Base-by-base conservation (phyloP, 2,797 vertebrate species). In the Chromobotia macracanthus region DNA sequence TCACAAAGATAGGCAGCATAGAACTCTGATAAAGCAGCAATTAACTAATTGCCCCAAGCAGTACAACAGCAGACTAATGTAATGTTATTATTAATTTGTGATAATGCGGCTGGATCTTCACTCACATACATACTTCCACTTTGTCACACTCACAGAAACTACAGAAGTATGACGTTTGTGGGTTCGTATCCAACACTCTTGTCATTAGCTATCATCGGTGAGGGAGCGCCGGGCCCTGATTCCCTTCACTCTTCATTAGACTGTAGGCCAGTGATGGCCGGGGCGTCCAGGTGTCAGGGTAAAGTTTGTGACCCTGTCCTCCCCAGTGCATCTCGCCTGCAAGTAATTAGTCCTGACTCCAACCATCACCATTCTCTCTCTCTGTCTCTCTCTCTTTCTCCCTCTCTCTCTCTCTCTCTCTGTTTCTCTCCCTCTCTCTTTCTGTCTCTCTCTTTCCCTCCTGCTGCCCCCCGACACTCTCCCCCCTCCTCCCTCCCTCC, bases 161-260 rank as follows among this genome's bases (percentile, higher is more conserved):
- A 75, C 41, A 72, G 23, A 65, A 72, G 79, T 53, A 56, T 83
- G 78, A 75, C 74, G 81, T 78, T 73, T 73, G 72, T 72, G 80
- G 79, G 68, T 80, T 63, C 18, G 50, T 55, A 64, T 79, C 92
- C 94, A 90, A 94, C 94, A 93, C 93, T 92, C 92, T 92, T 93
- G 92, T 95, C 94, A 94, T 94, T 94, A 94, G 91, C 92, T 91
- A 92, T 95, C 93, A 94, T 94, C 92, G 93, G 90, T 89, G 89
- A 91, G 90, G 91, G 93, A 82, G 93, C 90, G 90, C 89, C 90
- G 91, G 88, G 89, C 90, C 90, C 89, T 35, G 89, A 90, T 91
- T 92, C 92, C 92, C 91, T 94, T 95, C 94, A 92, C 94, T 94
- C 93, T 90, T 91, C 94, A 95, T 95, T 93, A 94, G 92, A 91